Percentiles rank a stretch among this genome's conserved stretches.
phyloP scores from a whole-genome alignment of 2,113 vertebrate genomes.

The Rhizomys pruinosus region DNA sequence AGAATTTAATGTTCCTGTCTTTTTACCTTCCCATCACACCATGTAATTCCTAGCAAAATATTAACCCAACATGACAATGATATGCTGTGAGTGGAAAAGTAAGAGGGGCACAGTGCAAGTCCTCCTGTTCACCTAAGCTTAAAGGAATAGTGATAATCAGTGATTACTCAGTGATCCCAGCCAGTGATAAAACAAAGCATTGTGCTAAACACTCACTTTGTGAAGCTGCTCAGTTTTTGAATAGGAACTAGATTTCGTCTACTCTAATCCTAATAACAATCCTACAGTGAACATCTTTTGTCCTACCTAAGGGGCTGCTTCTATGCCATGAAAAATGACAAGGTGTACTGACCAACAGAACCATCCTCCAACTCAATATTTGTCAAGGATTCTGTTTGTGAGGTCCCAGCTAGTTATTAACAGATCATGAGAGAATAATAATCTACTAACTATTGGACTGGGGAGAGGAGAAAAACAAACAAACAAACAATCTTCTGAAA shows the following conservation, averaged over 20 bases:
- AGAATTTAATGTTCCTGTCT: slow-evolving; percentile 84
- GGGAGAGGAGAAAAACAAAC: rapidly evolving
- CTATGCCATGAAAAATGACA: background rate
- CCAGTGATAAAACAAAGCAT: slow-evolving; percentile 26
- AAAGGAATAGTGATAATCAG: slow-evolving; percentile 44
- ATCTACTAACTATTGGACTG: background rate
- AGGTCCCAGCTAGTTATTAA: background rate
- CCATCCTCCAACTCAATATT: background rate
- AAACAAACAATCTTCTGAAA: background rate
- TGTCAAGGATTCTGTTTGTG: background rate
- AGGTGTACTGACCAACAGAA: too few species aligned
- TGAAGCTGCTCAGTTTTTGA: background rate
- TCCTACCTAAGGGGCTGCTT: background rate
- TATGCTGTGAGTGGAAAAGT: background rate
- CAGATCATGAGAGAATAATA: slow-evolving; percentile 3
- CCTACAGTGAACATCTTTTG: background rate
- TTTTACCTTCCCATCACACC: slow-evolving; percentile 80
- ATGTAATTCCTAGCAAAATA: slow-evolving; percentile 79
- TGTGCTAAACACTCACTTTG: slow-evolving; percentile 8
- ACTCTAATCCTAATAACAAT: background rate
- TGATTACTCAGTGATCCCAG: background rate
- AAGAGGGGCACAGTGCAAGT: background rate
- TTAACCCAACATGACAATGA: slow-evolving; percentile 80
- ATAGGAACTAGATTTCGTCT: background rate
- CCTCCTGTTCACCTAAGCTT: slow-evolving; percentile 40